These are phyloP conservation scores for Stictonetta naevosa DNA, from an alignment of 2,113 vertebrate species.

Conservation along the genomic window DNA sequence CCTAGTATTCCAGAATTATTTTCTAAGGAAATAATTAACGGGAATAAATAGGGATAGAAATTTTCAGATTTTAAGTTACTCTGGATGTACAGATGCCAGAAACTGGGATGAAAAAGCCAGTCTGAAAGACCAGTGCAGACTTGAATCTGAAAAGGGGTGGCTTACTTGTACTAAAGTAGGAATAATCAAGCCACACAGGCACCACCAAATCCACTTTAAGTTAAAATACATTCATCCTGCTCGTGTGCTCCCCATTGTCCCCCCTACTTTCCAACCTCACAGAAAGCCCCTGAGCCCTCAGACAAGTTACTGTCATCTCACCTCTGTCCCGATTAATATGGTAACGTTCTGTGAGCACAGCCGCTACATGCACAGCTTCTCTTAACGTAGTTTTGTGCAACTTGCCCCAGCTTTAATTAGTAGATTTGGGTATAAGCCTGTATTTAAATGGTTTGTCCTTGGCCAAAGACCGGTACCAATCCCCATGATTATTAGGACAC, in stretches of 20 bases:
- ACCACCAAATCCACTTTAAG: background rate
- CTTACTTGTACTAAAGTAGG: background rate
- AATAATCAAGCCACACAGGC: background rate
- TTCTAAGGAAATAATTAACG: background rate
- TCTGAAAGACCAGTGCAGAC: background rate
- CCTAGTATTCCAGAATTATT: background rate
- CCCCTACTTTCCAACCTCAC: background rate
- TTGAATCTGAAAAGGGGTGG: background rate
- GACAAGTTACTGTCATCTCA: background rate
- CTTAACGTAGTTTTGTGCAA: too few relatives aligned
- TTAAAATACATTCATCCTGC: background rate
- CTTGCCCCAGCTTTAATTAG: background rate
- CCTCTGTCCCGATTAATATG: background rate
- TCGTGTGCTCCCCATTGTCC: rapidly evolving
- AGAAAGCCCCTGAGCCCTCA: background rate
- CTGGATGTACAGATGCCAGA: background rate
- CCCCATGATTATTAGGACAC: background rate
- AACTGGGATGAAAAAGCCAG: background rate
- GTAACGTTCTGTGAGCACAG: background rate
- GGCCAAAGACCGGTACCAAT: background rate
- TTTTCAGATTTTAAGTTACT: background rate
- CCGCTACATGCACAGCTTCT: background rate
- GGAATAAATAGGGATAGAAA: background rate
- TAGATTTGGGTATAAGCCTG: background rate
- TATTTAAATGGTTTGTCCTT: background rate